Evolutionary conservation across 2,888 invertebrate genomes (phyloP), one percentile per base, ranked within the genome.

Genomic region (Boloria selene): DNA sequence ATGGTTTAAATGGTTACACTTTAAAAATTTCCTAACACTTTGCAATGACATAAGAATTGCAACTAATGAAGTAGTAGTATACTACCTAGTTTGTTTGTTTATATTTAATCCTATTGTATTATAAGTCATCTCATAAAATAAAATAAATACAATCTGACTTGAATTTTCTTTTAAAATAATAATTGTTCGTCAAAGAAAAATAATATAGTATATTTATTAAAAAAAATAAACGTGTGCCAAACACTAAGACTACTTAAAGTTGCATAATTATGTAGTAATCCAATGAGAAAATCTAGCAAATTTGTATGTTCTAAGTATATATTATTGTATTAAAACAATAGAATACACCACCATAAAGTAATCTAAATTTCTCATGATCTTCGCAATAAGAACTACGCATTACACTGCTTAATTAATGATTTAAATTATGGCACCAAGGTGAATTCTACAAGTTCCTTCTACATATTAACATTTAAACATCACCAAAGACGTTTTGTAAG

Each of bases 391-490:
- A 54, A 54, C 59, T 22, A 52, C 42, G 44, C 13, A 50, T 64
- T 18, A 56, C 49, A 54, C 14, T n/a, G 38, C 26, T 63, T 16
- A 61, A 63, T 56, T 66, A 65, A 14, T 26, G 53, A 51, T 18
- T 42, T 52, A 59, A 61, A 17, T 52, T 59, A 67, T 67, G 64
- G 56, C 44, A 58, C 54, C 67, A 66, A 68, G 51, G 67, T 60
- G 65, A 61, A 72, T 65, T 69, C 65, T 63, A 65, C 10, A 38
- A 65, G 54, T 53, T 72, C 73, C 68, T 72, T 73, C 70, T 68
- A 78, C 81, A 74, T 59, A 80, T 83, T 87, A 85, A 84, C 88
- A 90, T 90, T 90, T 84, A 78, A 75, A 69, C 74, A 75, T 71
- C 79, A 79, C 74, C 77, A 70, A 67, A 69, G 74, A 73, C 75